Evolutionary conservation across 2,888 invertebrate genomes (phyloP), one percentile per base, ranked within the genome.

Genomic region (Stenodera caucasica): DNA sequence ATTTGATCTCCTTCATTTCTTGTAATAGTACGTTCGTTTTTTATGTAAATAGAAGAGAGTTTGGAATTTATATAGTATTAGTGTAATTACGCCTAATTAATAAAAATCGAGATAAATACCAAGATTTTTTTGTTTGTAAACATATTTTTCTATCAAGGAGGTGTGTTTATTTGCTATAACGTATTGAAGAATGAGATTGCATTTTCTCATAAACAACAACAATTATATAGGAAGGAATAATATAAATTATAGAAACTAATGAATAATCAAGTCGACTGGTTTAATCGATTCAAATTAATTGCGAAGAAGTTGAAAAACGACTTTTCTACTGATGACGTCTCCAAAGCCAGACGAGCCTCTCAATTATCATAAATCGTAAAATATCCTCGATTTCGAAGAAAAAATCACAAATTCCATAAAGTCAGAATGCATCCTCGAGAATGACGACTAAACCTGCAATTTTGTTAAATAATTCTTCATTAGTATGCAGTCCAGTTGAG

Each of bases 241-340:
- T 26, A 26, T 26, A 2, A 26, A 26, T 26, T 26, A 26, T 26
- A 26, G 2, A 26, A 26, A 26, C 26, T 21, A 3, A 40, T 40
- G 40, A 8, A 40, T 40, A 40, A 40, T 40, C 11, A 40, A 18
- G 21, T 9, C 40, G 18, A 40, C 40, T 18, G 40, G 40, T 40
- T 40, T 40, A 40, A 40, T 40, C 18, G 21, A 40, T 40, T 40
- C 40, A 11, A 40, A 40, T 40, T 18, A 40, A 40, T 40, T 40
- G 40, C 40, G 11, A 21, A 40, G 5, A 37, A 15, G 37, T n/a
- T 7, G 37, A 15, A 37, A 37, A 37, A 37, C 37, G 15, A 37
- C 37, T 37, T 37, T 7, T 2, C 40, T 1, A 18, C 11, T 40
- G 9, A 11, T 40, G 40, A 40, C 40, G 40, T 40, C 2, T 18